Evolutionary conservation across 2,888 invertebrate species (phyloP).

Genomic region (Plagodis dolabraria): DNA sequence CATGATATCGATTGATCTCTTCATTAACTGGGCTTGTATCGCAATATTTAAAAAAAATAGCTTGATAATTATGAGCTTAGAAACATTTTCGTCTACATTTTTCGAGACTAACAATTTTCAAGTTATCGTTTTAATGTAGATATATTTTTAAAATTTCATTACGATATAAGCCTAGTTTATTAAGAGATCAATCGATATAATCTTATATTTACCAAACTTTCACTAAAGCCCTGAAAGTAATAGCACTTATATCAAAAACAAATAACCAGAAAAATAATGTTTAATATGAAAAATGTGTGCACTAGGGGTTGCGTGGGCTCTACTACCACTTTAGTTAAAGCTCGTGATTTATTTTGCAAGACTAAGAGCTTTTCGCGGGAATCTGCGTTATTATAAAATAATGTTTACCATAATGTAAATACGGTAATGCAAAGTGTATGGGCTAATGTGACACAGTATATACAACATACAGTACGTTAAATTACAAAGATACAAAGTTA

Average conservation of each 20-base stretch:
- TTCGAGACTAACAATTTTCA: too few species aligned
- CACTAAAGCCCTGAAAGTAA: background rate
- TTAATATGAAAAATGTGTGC: slow-evolving; percentile 57
- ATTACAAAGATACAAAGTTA: too few species aligned
- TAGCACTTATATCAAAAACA: slow-evolving; percentile 21
- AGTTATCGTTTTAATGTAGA: too few species aligned
- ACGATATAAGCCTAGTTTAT: too few species aligned
- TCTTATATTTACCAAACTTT: too few species aligned
- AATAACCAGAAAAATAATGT: slow-evolving; percentile 36
- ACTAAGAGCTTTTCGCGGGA: slow-evolving; percentile 40
- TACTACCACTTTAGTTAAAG: slow-evolving; percentile 48
- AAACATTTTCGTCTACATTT: too few species aligned
- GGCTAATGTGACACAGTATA: slow-evolving; percentile 18
- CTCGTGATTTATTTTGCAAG: slow-evolving; percentile 57
- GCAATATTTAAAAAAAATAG: too few species aligned
- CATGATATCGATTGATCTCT: too few species aligned
- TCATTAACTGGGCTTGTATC: too few species aligned
- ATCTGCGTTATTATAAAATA: slow-evolving; percentile 31
- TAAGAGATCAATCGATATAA: too few species aligned
- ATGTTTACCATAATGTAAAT: slow-evolving; percentile 34
- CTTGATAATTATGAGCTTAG: too few species aligned
- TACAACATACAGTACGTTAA: slow-evolving; percentile 3
- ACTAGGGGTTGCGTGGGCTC: slow-evolving; percentile 38
- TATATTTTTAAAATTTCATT: too few species aligned
- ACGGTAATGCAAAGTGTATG: slow-evolving; percentile 24